Percentiles rank a stretch among this genome's conserved stretches.
Evolutionary conservation across 2,113 vertebrate species (phyloP).

Genomic region (Xiphorhynchus elegans): DNA sequence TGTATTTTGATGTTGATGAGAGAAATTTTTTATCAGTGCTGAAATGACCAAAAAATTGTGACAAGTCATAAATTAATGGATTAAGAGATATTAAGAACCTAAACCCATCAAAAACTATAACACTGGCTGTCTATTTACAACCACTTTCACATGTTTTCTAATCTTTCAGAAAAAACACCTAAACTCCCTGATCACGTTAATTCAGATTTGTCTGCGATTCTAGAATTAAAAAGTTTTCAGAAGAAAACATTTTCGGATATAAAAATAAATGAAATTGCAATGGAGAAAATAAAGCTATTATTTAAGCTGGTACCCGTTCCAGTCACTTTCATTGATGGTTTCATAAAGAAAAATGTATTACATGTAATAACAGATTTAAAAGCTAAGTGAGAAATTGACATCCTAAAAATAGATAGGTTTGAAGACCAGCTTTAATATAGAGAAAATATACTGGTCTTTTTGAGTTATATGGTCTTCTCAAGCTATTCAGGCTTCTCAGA

Average conservation of each 20-base stretch:
- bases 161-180: neutral
- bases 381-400: neutral
- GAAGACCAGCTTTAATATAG: neutral
- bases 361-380: neutral
- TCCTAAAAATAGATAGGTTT: neutral
- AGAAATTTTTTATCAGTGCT: neutral
- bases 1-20: neutral
- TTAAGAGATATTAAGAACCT: neutral
- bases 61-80: neutral
- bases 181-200: neutral
- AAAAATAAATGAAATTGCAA: neutral
- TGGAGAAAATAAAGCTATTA: neutral
- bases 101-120: neutral
- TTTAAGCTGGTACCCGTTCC: neutral
- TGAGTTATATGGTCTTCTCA: neutral
- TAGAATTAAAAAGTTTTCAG: neutral
- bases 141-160: fast-evolving
- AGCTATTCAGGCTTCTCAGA: neutral
- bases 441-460: neutral
- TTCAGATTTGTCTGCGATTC: neutral
- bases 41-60: neutral
- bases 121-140: neutral
- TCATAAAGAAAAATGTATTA: neutral
- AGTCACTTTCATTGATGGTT: neutral
- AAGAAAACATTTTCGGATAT: neutral